phyloP scores from a whole-genome alignment of 2,797 vertebrate genomes.

The Phaenicophaeus curvirostris region DNA sequence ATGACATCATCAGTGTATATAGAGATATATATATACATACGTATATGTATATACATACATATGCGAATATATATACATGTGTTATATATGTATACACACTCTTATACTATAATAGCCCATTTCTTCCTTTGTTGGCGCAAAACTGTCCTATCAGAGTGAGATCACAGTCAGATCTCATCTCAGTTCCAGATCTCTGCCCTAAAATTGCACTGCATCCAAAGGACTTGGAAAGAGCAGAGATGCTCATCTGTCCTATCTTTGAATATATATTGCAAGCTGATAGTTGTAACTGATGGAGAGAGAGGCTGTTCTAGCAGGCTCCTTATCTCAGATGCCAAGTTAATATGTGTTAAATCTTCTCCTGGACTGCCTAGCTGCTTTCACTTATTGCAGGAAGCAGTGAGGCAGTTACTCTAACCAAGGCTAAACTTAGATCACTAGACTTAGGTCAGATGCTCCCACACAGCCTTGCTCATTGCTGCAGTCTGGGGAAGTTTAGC shows the following conservation, averaged over 20 bases:
- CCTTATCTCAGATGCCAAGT: background rate
- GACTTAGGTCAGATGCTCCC: background rate
- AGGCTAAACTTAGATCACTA: background rate
- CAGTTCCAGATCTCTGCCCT: background rate
- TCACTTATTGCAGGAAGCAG: background rate
- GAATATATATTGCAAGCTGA: background rate
- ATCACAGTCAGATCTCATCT: background rate
- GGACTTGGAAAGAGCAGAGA: background rate
- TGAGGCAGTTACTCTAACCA: too few relatives aligned
- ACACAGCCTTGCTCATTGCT: background rate
- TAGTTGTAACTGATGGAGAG: background rate
- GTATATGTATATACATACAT: too few relatives aligned
- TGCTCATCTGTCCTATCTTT: background rate
- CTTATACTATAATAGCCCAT: background rate
- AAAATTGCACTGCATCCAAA: background rate
- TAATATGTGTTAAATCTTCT: background rate
- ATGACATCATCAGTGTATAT: too few relatives aligned
- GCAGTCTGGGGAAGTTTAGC: background rate
- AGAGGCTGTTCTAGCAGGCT: background rate
- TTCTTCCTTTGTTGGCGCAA: background rate
- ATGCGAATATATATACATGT: too few relatives aligned
- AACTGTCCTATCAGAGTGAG: background rate
- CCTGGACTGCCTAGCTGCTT: background rate
- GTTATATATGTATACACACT: background rate
- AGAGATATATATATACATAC: too few relatives aligned